Evolutionary conservation across 1,140 invertebrate species (phyloP).

Genomic region (Danaus plexippus): DNA sequence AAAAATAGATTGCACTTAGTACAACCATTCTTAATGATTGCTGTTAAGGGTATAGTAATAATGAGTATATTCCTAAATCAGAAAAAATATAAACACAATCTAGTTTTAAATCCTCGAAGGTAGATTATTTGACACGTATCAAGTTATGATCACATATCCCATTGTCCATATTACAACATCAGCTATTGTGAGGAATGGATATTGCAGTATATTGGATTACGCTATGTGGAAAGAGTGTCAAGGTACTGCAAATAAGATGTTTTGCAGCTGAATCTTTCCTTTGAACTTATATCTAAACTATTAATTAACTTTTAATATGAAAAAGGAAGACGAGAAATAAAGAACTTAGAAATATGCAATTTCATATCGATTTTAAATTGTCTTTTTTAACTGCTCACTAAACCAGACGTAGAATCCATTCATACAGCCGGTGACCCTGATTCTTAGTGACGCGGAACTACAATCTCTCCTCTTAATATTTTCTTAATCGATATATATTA

Average conservation of each 20-base stretch:
- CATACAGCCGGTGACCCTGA: conserved; percentile 41
- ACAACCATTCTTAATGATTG: no score
- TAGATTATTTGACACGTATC: no score
- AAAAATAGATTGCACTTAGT: no score
- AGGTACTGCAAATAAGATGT: conserved; percentile 32
- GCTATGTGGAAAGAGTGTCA: conserved; percentile 39
- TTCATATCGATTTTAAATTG: no score
- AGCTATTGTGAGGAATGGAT: conserved; percentile 42
- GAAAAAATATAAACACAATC: no score
- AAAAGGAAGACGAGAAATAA: no score
- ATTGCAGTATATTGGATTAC: conserved; percentile 48
- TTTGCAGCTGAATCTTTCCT: conserved; percentile 17
- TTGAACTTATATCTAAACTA: neutral
- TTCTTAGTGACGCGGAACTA: conserved; percentile 37
- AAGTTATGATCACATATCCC: conserved; percentile 2
- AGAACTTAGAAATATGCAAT: no score
- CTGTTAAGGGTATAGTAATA: no score
- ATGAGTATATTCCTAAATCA: no score
- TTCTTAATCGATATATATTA: conserved; percentile 6
- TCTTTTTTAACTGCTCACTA: no score
- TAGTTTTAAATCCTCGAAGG: no score
- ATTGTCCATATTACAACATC: conserved; percentile 20
- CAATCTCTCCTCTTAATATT: conserved; percentile 39
- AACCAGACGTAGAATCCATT: conserved; percentile 19
- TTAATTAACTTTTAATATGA: no score